Conservation (phyloP, 2,113 vertebrate genomes). For the Pachyramphus minor region DNA sequence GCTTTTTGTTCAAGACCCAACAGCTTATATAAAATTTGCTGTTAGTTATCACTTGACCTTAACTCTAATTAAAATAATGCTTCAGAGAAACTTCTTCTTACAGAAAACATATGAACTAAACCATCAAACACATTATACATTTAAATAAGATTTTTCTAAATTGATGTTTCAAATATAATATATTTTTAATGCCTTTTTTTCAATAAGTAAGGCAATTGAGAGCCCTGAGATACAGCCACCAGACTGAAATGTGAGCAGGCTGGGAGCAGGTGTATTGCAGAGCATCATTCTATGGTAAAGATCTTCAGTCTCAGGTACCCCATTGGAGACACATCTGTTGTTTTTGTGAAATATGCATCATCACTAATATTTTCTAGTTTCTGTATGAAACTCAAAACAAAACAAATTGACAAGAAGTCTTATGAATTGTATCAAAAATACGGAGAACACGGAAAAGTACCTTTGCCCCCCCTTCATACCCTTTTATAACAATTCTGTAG, state of each 20-base stretch:
- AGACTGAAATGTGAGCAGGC: not conserved
- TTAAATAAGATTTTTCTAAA: not conserved
- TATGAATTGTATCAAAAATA: not conserved
- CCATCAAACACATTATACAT: not conserved
- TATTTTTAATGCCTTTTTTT: not conserved
- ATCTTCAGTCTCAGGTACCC: not conserved
- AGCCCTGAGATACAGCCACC: not conserved
- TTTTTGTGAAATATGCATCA: not conserved
- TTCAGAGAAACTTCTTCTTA: not conserved
- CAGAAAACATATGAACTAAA: not conserved
- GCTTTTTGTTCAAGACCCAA: not conserved
- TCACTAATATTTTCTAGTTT: not conserved
- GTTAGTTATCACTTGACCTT: not conserved
- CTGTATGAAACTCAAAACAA: not conserved
- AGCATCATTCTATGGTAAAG: not conserved
- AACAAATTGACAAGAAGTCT: not conserved
- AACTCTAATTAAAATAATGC: not conserved
- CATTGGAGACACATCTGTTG: not conserved
- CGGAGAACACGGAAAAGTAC: fast-evolving
- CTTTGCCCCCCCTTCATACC: fast-evolving
- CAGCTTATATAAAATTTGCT: not conserved
- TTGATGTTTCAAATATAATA: not conserved
- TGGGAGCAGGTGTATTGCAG: not conserved
- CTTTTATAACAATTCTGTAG: not conserved
- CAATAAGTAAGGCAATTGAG: not conserved